These are phyloP conservation scores for Alexandromys oeconomus DNA, from an alignment of 2,797 vertebrate genomes.

Conservation along the genomic window DNA sequence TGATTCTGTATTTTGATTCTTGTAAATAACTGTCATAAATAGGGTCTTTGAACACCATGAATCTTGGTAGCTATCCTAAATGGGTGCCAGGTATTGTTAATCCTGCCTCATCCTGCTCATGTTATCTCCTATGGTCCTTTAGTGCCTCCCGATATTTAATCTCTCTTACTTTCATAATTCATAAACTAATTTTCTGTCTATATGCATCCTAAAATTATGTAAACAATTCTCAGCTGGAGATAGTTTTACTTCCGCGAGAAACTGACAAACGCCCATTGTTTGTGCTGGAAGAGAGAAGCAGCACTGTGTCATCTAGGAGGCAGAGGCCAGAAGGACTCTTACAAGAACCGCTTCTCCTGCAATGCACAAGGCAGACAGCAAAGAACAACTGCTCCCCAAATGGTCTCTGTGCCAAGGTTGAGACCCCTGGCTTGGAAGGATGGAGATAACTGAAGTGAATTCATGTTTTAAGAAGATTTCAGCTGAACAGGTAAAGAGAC, in stretches of 20 bases:
- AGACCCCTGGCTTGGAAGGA: neutral
- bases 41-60: neutral
- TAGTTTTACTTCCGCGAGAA: neutral
- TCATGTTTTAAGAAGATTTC: slow-evolving; percentile 12
- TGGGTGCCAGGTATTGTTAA: neutral
- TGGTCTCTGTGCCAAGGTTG: neutral
- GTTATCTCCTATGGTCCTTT: neutral
- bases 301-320: too few species aligned
- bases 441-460: neutral
- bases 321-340: neutral
- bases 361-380: neutral
- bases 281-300: neutral
- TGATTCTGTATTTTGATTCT: neutral
- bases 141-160: neutral
- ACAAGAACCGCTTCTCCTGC: neutral
- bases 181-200: neutral
- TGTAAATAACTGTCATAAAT: slow-evolving; percentile 8
- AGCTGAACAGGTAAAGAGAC: neutral
- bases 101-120: slow-evolving; percentile 22
- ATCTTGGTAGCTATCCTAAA: neutral
- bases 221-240: neutral
- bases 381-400: neutral
- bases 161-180: slow-evolving; percentile 11
- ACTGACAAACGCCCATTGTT: neutral
- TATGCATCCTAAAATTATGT: neutral